Base-by-base conservation (phyloP, 2,888 invertebrate genomes). In the Sinohyriopsis cumingii region DNA sequence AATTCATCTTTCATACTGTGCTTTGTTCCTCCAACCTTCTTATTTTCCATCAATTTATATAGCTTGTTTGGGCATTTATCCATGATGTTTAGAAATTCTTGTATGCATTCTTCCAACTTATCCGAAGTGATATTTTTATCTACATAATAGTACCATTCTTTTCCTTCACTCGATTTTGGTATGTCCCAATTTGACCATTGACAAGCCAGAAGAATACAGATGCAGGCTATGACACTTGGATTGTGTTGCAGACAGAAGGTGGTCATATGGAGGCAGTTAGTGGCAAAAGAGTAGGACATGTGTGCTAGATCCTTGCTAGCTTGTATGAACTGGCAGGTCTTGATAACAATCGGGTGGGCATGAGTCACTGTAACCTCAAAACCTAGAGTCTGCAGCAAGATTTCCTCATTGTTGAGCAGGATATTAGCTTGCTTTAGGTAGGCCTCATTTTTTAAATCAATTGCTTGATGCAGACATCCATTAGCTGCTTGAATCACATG, bases 141-240 rank as follows among this genome's bases (percentile, higher is more conserved):
- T 66, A 98, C 96, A 90, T 98, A 98, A 88, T 94, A 95, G 90
- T 95, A 98, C 98, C 98, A 98, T 83, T 96, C 95, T 83, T 95
- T 95, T 62, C 96, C 96, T 91, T 98, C 97, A 84, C 94, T 95
- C 63, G 97, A 97, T 80, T 95, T 93, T n/a, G 97, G 97, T 86
- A 98, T 97, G 95, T 95, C 95, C 95, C 96, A 97, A 88, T 95
- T 95, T 63, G 97, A 96, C 98, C 99, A 99, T 91, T 97, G 97
- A 85, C 97, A 97, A 19, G 98, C 98, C 68, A 99, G 92, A 90
- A 98, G 96, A 89, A 99, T 98, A 91, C 98, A 99, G 89, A 98
- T 97, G 91, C 98, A 98, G 28, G 99, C 99, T 59, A 99, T 98
- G 55, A 98, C 95, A 0, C 97, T 96, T 15, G 98, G 97, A 88